A percentile compares a stretch with the other conserved stretches of the same genome.
These are phyloP conservation scores for Folsomia candida DNA, from an alignment of 2,888 invertebrate species.

Conservation along the genomic window DNA sequence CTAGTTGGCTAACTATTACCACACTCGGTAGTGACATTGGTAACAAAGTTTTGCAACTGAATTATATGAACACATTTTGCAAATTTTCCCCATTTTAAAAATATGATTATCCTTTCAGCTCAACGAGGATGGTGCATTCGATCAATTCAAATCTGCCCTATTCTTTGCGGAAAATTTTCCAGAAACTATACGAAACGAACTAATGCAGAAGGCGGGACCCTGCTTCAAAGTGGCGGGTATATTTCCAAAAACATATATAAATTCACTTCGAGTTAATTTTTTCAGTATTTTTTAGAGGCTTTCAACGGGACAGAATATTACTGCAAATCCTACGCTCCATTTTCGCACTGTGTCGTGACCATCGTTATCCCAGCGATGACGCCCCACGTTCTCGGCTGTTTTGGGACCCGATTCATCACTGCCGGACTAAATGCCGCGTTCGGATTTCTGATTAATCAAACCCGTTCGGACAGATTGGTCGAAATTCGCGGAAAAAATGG, in stretches of 20 bases:
- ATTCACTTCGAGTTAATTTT: neutral
- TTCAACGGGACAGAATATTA: neutral
- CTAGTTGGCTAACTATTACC: no score
- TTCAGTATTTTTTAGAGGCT: neutral
- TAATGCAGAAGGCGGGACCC: neutral
- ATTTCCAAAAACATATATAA: neutral
- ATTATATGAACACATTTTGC: no score
- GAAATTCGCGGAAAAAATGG: no score
- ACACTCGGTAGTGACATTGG: no score
- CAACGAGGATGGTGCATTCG: neutral
- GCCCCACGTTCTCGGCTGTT: neutral
- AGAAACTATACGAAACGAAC: neutral
- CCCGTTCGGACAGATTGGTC: neutral
- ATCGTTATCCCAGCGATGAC: neutral
- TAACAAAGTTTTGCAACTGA: no score
- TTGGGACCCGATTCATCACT: neutral
- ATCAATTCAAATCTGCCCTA: neutral
- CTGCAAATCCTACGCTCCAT: neutral
- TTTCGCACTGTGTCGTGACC: neutral
- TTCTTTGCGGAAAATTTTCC: constrained; percentile 1
- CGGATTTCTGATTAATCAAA: neutral
- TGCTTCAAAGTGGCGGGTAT: neutral
- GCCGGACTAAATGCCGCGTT: neutral
- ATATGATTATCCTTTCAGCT: no score
- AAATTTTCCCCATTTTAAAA: no score